A percentile compares a stretch with the other conserved stretches of the same genome.
These are phyloP conservation scores for Cartodere bifasciata DNA, from an alignment of 2,888 invertebrate species.

Conservation along the genomic window DNA sequence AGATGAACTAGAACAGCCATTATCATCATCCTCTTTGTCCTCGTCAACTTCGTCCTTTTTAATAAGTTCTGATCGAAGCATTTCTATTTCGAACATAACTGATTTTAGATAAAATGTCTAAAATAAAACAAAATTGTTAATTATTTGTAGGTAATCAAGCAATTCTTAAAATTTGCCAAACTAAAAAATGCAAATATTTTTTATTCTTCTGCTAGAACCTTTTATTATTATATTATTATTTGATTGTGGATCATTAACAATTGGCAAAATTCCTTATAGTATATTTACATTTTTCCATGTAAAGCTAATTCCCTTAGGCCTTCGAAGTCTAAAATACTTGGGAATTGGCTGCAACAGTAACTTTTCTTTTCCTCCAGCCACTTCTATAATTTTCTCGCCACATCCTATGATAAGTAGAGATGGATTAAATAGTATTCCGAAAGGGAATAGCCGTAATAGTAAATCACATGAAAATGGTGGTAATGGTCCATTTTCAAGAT, in stretches of 20 bases:
- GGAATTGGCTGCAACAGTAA: slow-evolving; percentile 55
- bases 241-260: background rate
- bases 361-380: slow-evolving; percentile 40
- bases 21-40: slow-evolving; percentile 9
- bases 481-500: slow-evolving; percentile 31
- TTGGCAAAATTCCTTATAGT: slow-evolving; percentile 1
- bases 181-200: slow-evolving; percentile 1
- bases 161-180: background rate
- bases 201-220: slow-evolving; percentile 5
- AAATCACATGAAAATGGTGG: slow-evolving; percentile 56
- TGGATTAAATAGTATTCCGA: slow-evolving; percentile 67
- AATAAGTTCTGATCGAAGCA: slow-evolving; percentile 40
- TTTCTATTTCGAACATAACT: slow-evolving; percentile 75
- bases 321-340: slow-evolving; percentile 60
- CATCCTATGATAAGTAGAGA: slow-evolving; percentile 63
- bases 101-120: slow-evolving; percentile 68
- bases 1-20: no score
- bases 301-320: slow-evolving; percentile 70
- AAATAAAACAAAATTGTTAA: slow-evolving; percentile 15
- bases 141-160: background rate
- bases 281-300: slow-evolving; percentile 70
- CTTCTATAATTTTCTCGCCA: slow-evolving; percentile 64
- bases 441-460: slow-evolving; percentile 74
- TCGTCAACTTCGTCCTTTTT: slow-evolving; percentile 11
- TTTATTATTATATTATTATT: slow-evolving; percentile 1